These are phyloP conservation scores for Boloria selene DNA, from an alignment of 2,888 invertebrate species.

Conservation along the genomic window DNA sequence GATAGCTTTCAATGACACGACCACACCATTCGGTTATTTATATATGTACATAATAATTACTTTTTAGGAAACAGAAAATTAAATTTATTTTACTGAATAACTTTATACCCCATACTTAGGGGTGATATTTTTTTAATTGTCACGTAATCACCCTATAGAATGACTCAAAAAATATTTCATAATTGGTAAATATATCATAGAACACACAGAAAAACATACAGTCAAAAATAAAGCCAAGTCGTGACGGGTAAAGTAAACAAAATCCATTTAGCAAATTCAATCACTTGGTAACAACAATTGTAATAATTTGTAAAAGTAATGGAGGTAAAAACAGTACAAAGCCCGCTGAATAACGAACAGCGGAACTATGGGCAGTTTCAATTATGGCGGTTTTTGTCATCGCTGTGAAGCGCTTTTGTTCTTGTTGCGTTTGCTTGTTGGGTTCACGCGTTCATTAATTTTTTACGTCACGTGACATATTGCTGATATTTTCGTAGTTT, in stretches of 20 bases:
- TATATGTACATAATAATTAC: too few relatives aligned
- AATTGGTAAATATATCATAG: too few relatives aligned
- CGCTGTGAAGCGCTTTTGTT: slow-evolving; percentile 15
- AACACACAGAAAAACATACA: background rate
- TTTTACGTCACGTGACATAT: slow-evolving; percentile 7
- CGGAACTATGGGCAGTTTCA: slow-evolving; percentile 31
- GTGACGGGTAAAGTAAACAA: too few relatives aligned
- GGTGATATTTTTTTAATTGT: too few relatives aligned
- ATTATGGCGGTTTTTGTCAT: slow-evolving; percentile 30
- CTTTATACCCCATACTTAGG: too few relatives aligned
- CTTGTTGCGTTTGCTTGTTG: slow-evolving; percentile 2
- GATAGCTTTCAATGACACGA: too few relatives aligned
- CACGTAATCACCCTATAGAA: too few relatives aligned
- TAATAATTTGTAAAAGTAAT: slow-evolving; percentile 16
- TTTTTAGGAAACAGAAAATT: too few relatives aligned
- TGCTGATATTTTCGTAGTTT: background rate
- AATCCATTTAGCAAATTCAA: slow-evolving; percentile 4
- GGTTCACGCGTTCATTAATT: slow-evolving; percentile 14
- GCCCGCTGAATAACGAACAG: slow-evolving; percentile 19
- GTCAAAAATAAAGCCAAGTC: background rate
- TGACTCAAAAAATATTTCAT: too few relatives aligned
- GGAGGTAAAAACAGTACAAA: slow-evolving; percentile 20
- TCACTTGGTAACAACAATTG: slow-evolving; percentile 13
- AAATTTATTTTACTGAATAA: too few relatives aligned
- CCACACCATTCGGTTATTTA: too few relatives aligned